A percentile compares a stretch with the other conserved stretches of the same genome.
Evolutionary conservation across 1,140 invertebrate species (phyloP).

Genomic region (Streblospio benedicti): DNA sequence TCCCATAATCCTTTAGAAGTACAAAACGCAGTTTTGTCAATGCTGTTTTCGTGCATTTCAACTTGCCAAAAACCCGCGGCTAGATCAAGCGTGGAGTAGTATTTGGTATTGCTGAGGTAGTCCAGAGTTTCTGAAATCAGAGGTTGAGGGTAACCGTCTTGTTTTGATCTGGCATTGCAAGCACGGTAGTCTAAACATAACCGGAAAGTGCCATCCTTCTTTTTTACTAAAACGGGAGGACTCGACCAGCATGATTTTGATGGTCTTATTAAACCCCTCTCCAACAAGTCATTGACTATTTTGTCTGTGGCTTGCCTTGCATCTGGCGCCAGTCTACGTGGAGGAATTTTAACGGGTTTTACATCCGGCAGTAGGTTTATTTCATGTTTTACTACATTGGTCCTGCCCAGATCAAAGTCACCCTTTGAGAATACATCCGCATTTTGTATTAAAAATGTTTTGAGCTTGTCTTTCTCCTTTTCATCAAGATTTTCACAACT

Average conservation of each 20-base stretch:
- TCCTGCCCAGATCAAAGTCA: no score
- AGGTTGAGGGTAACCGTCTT: conserved; percentile 25
- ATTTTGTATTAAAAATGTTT: no score
- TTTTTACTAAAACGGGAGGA: conserved; percentile 29
- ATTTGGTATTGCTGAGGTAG: conserved; percentile 17
- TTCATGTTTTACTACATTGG: no score
- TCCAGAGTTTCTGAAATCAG: conserved; percentile 30
- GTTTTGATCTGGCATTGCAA: conserved; percentile 26
- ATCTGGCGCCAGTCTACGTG: no score
- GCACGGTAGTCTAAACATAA: conserved; percentile 29
- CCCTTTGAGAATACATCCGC: no score
- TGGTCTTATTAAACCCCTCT: conserved; percentile 26
- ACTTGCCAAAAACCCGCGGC: conserved; percentile 43
- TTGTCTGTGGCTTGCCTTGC: no score
- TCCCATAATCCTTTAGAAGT: no score
- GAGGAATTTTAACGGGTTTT: no score
- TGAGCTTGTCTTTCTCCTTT: no score
- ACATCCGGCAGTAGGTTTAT: no score
- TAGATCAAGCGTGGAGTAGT: conserved; percentile 25
- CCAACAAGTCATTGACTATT: not conserved
- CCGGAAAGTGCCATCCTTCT: conserved; percentile 25
- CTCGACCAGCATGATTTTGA: conserved; percentile 29
- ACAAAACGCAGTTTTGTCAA: no score
- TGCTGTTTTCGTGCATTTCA: conserved; percentile 26
- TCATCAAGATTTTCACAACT: no score